Conservation (phyloP, 1,140 invertebrate genomes). For the Trypoxylus dichotomus region DNA sequence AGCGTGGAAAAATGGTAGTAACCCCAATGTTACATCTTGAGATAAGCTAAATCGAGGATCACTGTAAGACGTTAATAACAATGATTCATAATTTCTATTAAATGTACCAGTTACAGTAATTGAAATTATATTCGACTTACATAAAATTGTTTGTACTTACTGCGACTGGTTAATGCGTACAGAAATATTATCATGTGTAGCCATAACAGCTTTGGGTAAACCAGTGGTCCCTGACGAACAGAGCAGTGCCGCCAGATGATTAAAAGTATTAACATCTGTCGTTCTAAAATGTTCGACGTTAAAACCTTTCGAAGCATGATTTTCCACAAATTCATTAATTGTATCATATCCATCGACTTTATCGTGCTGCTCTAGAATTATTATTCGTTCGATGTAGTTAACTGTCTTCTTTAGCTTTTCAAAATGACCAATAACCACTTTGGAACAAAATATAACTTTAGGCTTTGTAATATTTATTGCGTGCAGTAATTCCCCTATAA, state of each 20-base stretch:
- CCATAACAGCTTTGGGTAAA: slow-evolving; percentile 75
- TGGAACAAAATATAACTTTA: slow-evolving; percentile 54
- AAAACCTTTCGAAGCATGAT: neutral
- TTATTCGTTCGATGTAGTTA: slow-evolving; percentile 38
- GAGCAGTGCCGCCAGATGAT: slow-evolving; percentile 50
- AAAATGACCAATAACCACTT: slow-evolving; percentile 37
- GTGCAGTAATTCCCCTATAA: slow-evolving; percentile 56
- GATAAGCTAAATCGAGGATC: no score
- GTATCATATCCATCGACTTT: slow-evolving; percentile 21
- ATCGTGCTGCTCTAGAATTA: slow-evolving; percentile 34
- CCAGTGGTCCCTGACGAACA: slow-evolving; percentile 72
- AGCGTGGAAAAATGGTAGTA: neutral
- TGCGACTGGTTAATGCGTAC: slow-evolving; percentile 36
- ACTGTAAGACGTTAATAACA: no score
- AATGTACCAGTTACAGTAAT: no score
- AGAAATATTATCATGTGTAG: slow-evolving; percentile 65
- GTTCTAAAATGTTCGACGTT: slow-evolving; percentile 32
- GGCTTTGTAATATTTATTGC: slow-evolving; percentile 57
- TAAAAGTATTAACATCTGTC: slow-evolving; percentile 28
- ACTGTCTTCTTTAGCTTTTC: slow-evolving; percentile 33
- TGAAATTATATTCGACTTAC: no score
- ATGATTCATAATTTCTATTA: no score
- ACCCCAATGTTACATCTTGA: neutral
- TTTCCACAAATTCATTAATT: slow-evolving; percentile 35
- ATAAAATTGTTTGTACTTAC: slow-evolving; percentile 22